Evolutionary conservation across 2,113 vertebrate species (phyloP), one percentile per base, ranked within the genome.

Genomic region (Brachirus orientalis): DNA sequence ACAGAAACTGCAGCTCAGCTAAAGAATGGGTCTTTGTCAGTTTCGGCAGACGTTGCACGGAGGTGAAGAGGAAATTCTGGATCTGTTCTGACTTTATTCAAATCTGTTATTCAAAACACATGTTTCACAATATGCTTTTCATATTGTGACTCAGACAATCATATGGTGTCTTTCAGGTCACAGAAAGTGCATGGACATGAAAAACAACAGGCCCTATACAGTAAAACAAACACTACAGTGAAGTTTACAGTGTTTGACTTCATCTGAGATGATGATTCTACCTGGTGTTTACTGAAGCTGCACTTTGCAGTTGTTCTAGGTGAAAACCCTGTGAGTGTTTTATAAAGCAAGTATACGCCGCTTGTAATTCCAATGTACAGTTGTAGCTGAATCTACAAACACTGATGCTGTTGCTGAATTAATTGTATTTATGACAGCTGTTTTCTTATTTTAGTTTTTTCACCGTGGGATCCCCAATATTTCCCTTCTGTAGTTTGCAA

Each of bases 381-480:
- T 28, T 28, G 28, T 28, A 56, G 19, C 6, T 1, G 7, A 10
- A 35, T 58, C 22, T 41, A 45, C 64, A 58, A 53, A 53, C 44
- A 19, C 52, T 4, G 50, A 53, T 10, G 19, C 41, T 37, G 13
- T 11, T 9, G 36, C 22, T 40, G 12, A 52, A 52, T 48, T 64
- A 18, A 48, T 53, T 75, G 16, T 9, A 38, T 52, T 63, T 10
- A 35, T 47, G 5, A 36, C 1, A 22, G 17, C 28, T 28, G 3
- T 46, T 55, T 50, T 55, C n/a, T 36, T 35, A 58, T 10, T 33
- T 7, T 35, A 11, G 4, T 13, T 64, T 64, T 61, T 60, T 59
- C 17, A 51, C 47, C 40, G 16, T 9, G 13, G 64, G 57, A 70
- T 40, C 36, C 20, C 53, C 1, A 35, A 20, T 28, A 68, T 63